Percentiles rank a stretch among this genome's conserved stretches.
These are phyloP conservation scores for Greenwoodochromis staneri DNA, from an alignment of 2,113 vertebrate genomes.

Conservation along the genomic window DNA sequence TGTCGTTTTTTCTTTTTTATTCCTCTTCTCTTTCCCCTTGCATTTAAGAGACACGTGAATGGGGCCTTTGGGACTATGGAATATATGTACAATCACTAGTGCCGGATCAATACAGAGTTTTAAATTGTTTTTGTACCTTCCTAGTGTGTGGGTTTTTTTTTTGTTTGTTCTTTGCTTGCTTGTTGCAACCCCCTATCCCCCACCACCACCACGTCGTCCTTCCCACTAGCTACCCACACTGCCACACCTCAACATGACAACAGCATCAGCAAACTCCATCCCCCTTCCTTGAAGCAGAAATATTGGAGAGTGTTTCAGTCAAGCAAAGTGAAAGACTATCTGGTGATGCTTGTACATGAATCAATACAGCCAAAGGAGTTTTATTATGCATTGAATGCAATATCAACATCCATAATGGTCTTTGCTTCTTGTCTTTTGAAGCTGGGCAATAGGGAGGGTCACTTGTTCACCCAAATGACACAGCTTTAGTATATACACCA, in stretches of 20 bases:
- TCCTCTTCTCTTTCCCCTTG: conserved; percentile 78
- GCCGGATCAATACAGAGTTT: conserved; percentile 80
- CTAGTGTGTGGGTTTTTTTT: conserved; percentile 42
- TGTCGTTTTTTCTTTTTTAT: conserved; percentile 75
- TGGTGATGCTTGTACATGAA: conserved; percentile 63
- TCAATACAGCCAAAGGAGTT: conserved; percentile 71
- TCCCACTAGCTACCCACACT: not conserved
- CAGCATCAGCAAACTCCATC: conserved; percentile 1
- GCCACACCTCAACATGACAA: conserved; percentile 8
- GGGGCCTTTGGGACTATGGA: conserved; percentile 71
- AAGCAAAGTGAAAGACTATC: conserved; percentile 45
- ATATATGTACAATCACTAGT: conserved; percentile 82
- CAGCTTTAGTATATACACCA: not conserved
- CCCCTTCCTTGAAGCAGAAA: conserved; percentile 1
- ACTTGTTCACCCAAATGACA: not conserved
- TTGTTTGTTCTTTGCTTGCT: conserved; percentile 34
- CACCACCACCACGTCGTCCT: not conserved
- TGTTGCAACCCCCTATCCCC: not conserved
- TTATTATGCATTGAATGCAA: conserved; percentile 69
- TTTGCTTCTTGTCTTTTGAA: conserved; percentile 40
- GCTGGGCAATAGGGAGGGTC: conserved; percentile 1
- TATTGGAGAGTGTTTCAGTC: conserved; percentile 45
- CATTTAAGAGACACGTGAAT: conserved; percentile 78
- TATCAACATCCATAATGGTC: conserved; percentile 70
- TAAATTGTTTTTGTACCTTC: conserved; percentile 75